A percentile compares a stretch with the other conserved stretches of the same genome.
Conservation (phyloP, 2,113 vertebrate genomes). For the Micronycteris hirsuta region DNA sequence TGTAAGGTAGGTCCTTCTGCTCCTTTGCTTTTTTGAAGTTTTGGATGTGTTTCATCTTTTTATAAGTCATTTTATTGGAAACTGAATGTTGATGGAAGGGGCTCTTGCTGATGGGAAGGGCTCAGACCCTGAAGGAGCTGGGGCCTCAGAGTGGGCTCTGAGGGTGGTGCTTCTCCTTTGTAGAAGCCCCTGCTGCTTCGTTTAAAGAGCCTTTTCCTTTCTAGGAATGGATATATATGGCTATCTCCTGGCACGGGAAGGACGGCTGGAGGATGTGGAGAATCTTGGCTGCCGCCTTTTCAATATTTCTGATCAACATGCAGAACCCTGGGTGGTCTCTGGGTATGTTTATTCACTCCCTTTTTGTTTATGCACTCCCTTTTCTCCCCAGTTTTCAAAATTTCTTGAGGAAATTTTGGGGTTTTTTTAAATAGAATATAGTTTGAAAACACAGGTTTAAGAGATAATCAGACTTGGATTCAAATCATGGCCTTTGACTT, state of each 20-base stretch:
- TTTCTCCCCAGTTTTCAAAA: neutral
- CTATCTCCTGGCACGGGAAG: slow-evolving; percentile 95
- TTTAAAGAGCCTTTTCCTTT: neutral
- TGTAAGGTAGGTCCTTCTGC: neutral
- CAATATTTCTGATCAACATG: slow-evolving; percentile 98
- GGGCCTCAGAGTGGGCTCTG: neutral
- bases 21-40: neutral
- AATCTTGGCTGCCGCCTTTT: slow-evolving; percentile 96
- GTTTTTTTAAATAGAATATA: neutral
- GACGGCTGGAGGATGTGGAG: slow-evolving; percentile 97
- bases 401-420: neutral
- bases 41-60: neutral
- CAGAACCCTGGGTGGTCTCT: slow-evolving; percentile 98
- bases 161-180: neutral
- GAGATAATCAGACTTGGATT: neutral
- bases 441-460: neutral
- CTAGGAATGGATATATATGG: slow-evolving; percentile 99
- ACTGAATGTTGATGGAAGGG: neutral
- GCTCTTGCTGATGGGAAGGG: neutral
- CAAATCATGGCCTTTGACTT: neutral
- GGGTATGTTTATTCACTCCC: slow-evolving; percentile 82
- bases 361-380: slow-evolving; percentile 19
- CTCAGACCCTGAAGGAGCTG: neutral
- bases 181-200: neutral
- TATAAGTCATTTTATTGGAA: neutral